Evolutionary conservation across 2,113 vertebrate genomes (phyloP), one percentile per base, ranked within the genome.

Genomic region (Oryzias melastigma): DNA sequence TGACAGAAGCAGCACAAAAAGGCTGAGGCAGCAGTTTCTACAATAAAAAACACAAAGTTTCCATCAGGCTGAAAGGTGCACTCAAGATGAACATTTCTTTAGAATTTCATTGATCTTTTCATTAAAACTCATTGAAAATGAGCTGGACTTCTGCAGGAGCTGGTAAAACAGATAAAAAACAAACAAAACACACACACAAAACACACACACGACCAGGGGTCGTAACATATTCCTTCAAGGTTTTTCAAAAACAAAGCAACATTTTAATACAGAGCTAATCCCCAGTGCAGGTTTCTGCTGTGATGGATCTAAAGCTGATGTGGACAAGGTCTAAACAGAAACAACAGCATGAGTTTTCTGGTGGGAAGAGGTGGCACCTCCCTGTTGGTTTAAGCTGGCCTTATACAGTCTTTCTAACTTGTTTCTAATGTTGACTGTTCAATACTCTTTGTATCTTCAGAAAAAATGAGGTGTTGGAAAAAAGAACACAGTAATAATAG

Each of bases 351-450:
- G 80, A 58, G 49, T 73, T 81, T 78, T 27, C 25, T 51, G 67
- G 45, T 53, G 69, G 43, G 61, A 71, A 62, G 71, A 42, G 35
- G 51, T 55, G 46, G 62, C 71, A 74, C 75, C 66, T 61, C 72
- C 79, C 75, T 65, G 82, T 89, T 86, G 88, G 84, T 89, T 90
- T 85, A 82, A 75, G 76, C 85, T 87, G 84, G 90, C 91, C 91
- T 92, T 93, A 91, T 81, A 79, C 90, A 86, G 88, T 83, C 87
- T 90, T 89, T 91, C 88, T 90, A 87, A 88, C 89, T 85, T 89
- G 63, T 90, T 89, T 90, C 84, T 85, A 85, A 89, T 81, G 80
- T 87, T 88, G 92, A 93, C 91, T 93, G 91, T 93, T 93, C 83
- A 89, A 89, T 87, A 88, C 83, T 87, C 73, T 92, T 91, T 90